Evolutionary conservation across 2,888 invertebrate species (phyloP), one percentile per base, ranked within the genome.

Genomic region (Drosophila prolongata): DNA sequence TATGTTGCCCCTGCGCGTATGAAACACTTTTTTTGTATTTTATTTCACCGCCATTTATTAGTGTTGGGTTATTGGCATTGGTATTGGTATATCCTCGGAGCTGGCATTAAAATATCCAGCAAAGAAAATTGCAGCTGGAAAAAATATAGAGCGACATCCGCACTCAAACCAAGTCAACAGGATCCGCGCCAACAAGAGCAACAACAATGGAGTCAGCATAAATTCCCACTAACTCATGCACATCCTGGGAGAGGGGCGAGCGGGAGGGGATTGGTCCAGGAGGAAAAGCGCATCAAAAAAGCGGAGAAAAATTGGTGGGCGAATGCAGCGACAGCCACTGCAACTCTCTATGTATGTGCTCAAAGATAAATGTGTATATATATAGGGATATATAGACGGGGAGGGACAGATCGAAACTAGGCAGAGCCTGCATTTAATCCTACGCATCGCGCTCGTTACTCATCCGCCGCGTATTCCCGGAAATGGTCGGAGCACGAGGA

Each of bases 371-470:
- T 60, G 43, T 52, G 37, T n/a, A 10, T 38, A 19, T 37, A 40
- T 37, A 58, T 24, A 8, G 44, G 13, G 38, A 67, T 56, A 49
- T 11, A 64, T 37, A 40, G 38, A 19, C 27, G 55, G 14, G 19
- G 65, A 52, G 37, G 44, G 44, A 52, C 44, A 38, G 65, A 54
- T 65, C 65, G 55, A 55, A 66, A 69, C 65, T 66, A 66, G 70
- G 70, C 65, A 66, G 46, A 69, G 65, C 54, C 68, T 76, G 68
- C 87, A 82, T 83, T 83, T 72, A 69, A 66, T 74, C 62, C 75
- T 64, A 87, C 89, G 87, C 89, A 84, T 54, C 72, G 62, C 67
- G 61, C 73, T 66, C 75, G 72, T 87, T 76, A 84, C 87, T 74
- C 84, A 86, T 84, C 80, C 81, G 87, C 74, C 66, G 55, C 55